Conservation (phyloP, 2,113 vertebrate genomes). For the Gallinago media region DNA sequence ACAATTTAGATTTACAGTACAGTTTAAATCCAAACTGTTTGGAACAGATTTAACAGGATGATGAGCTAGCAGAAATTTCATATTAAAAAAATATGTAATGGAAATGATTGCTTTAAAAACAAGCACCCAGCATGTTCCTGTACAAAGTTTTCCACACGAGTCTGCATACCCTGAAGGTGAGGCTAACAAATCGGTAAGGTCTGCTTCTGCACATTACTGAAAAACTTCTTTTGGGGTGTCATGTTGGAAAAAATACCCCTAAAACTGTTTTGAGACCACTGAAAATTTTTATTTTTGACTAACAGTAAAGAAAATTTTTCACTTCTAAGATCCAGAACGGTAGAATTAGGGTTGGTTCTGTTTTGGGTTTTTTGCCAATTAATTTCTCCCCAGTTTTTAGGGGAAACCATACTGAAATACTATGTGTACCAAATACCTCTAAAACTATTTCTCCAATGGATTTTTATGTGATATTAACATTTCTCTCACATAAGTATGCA, state of each 20-base stretch:
- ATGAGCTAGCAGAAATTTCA: neutral
- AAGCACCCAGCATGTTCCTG: neutral
- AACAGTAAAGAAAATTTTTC: neutral
- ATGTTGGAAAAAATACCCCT: neutral
- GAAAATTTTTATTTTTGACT: neutral
- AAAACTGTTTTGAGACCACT: neutral
- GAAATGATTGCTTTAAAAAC: neutral
- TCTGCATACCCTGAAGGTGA: neutral
- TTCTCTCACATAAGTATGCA: neutral
- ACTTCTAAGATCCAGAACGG: neutral
- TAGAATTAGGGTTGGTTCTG: neutral
- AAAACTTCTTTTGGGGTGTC: neutral
- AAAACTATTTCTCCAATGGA: fast-evolving
- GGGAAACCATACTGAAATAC: neutral
- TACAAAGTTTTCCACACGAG: neutral
- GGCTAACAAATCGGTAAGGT: neutral
- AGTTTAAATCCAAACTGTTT: neutral
- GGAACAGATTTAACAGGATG: neutral
- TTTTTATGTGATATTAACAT: neutral
- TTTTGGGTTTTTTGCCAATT: fast-evolving
- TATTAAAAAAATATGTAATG: neutral
- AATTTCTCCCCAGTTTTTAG: neutral
- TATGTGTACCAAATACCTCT: no score
- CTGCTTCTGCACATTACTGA: neutral
- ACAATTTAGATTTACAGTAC: neutral